Percentiles rank a stretch among this genome's conserved stretches.
Evolutionary conservation across 2,888 invertebrate genomes (phyloP).

Genomic region (Cyclophora albipunctata): DNA sequence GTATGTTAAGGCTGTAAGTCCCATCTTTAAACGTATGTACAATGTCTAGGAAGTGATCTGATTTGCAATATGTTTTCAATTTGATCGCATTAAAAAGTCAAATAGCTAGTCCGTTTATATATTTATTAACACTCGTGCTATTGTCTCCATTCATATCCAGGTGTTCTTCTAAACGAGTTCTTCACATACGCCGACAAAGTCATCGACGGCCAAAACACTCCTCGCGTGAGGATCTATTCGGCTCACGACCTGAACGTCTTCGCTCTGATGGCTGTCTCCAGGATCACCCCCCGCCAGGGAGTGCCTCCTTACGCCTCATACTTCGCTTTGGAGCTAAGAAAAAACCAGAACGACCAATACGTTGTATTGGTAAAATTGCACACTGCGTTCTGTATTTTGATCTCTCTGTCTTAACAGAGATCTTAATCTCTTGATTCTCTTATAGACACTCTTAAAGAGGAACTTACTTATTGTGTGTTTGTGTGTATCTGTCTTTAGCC

Average conservation of each 20-base stretch:
- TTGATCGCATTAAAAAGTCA: too few relatives aligned
- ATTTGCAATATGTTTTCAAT: too few relatives aligned
- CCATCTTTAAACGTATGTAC: too few relatives aligned
- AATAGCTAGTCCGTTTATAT: too few relatives aligned
- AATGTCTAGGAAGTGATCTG: too few relatives aligned
- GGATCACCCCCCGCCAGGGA: slow-evolving; percentile 19
- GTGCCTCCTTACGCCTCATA: slow-evolving; percentile 22
- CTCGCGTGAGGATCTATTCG: slow-evolving; percentile 25
- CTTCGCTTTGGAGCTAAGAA: slow-evolving; percentile 32
- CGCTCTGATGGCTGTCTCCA: slow-evolving; percentile 17
- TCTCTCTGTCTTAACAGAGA: too few relatives aligned
- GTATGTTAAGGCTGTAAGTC: too few relatives aligned
- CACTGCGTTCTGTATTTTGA: too few relatives aligned
- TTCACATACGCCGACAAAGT: slow-evolving; percentile 12
- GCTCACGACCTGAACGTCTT: slow-evolving; percentile 31
- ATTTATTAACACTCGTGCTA: too few relatives aligned
- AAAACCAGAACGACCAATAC: slow-evolving; percentile 21
- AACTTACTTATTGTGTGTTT: too few relatives aligned
- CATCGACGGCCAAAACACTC: slow-evolving; percentile 20
- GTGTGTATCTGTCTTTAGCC: slow-evolving; percentile 21
- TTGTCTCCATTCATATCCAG: slow-evolving; percentile 14
- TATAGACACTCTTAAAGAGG: slow-evolving; percentile 8
- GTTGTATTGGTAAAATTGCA: slow-evolving; percentile 28
- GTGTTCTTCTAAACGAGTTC: slow-evolving; percentile 29
- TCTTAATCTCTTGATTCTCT: too few relatives aligned